Evolutionary conservation across 1,140 invertebrate species (phyloP).

Genomic region (Pogonus chalceus): DNA sequence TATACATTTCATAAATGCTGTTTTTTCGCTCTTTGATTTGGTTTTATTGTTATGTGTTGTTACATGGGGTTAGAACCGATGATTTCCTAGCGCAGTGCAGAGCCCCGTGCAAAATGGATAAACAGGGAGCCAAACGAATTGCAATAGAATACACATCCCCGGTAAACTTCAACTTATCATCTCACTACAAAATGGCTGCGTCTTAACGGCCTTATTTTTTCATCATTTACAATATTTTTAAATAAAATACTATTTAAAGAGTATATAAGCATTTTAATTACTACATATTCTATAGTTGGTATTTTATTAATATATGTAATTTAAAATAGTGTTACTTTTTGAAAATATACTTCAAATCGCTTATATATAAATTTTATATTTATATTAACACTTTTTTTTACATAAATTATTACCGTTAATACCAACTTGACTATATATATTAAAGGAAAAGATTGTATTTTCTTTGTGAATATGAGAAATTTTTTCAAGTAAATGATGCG

Average conservation of each 20-base stretch:
- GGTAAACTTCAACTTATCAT: not conserved
- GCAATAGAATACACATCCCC: not conserved
- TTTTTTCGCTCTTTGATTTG: too few species aligned
- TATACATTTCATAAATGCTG: too few species aligned
- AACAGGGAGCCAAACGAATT: not conserved
- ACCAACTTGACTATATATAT: not conserved
- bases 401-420: too few species aligned
- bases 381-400: too few species aligned
- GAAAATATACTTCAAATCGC: too few species aligned
- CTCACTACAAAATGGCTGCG: not conserved
- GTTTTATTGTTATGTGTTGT: not conserved
- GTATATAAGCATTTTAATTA: too few species aligned
- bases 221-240: not conserved
- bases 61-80: not conserved
- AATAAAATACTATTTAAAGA: too few species aligned
- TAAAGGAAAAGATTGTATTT: not conserved
- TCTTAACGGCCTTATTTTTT: not conserved
- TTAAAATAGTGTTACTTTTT: too few species aligned
- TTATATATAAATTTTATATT: too few species aligned
- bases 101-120: not conserved
- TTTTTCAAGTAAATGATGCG: not conserved
- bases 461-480: constrained; percentile 11
- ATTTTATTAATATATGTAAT: too few species aligned
- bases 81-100: not conserved
- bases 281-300: too few species aligned